These are phyloP conservation scores for Nymphalis c-album DNA, from an alignment of 2,888 invertebrate species.

Conservation along the genomic window DNA sequence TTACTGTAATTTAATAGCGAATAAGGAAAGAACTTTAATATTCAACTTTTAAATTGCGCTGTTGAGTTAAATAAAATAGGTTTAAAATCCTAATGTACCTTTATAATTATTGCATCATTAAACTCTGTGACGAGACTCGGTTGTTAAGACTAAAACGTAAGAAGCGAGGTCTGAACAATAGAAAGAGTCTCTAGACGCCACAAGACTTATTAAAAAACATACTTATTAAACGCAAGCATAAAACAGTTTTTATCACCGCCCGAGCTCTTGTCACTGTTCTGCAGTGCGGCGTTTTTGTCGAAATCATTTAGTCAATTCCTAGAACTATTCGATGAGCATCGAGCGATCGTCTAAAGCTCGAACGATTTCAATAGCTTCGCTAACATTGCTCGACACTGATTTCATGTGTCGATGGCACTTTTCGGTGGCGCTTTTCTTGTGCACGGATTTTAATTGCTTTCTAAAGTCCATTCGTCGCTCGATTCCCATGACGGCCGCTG, in stretches of 20 bases:
- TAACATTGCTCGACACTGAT: constrained; percentile 52
- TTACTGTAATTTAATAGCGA: not conserved
- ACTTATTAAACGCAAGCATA: constrained; percentile 37
- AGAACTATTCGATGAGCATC: constrained; percentile 45
- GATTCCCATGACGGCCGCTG: constrained; percentile 79
- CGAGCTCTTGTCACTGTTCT: constrained; percentile 43
- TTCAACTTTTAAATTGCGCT: constrained; percentile 15
- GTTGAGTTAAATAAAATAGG: constrained; percentile 24
- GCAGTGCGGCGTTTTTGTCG: constrained; percentile 53
- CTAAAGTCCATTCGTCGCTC: constrained; percentile 75
- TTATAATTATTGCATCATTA: constrained; percentile 31
- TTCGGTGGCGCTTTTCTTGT: constrained; percentile 50
- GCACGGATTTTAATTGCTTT: constrained; percentile 79
- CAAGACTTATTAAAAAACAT: constrained; percentile 35
- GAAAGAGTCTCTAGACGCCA: constrained; percentile 32
- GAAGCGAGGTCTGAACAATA: constrained; percentile 30
- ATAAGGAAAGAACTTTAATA: constrained; percentile 15
- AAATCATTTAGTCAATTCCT: constrained; percentile 49
- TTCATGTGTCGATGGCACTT: constrained; percentile 69
- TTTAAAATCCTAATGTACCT: constrained; percentile 29
- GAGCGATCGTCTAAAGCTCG: constrained; percentile 5
- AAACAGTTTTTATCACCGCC: constrained; percentile 36
- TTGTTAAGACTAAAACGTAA: constrained; percentile 28
- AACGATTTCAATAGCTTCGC: constrained; percentile 48
- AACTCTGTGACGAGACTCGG: constrained; percentile 16